Base-by-base conservation (phyloP, 2,888 invertebrate genomes). In the Plagodis pulveraria region DNA sequence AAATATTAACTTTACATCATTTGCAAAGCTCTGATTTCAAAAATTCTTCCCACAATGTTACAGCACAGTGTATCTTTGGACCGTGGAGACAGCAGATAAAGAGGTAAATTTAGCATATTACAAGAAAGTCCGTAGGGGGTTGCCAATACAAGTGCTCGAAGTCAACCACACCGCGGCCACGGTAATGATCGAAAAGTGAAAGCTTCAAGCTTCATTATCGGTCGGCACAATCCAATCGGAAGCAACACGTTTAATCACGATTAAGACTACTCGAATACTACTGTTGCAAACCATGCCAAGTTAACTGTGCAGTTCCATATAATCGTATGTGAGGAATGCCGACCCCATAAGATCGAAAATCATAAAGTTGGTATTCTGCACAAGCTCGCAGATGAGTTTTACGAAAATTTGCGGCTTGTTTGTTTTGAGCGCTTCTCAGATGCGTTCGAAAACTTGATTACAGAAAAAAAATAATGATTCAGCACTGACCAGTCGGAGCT, bases 181-280 rank as follows among this genome's bases (percentile, higher is more conserved):
- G 66, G 74, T 83, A 89, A 89, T 88, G 85, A 86, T 84, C 80
- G 76, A 83, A 84, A 86, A 90, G 87, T 86, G 88, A 91, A 91
- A 90, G 87, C 81, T 72, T 69, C 76, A 73, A 70, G 77, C 52
- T 76, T 83, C 83, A 87, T 88, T 89, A 88, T 87, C 84, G 76
- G 75, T 71, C 70, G 73, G 68, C 74, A 73, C 80, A 73, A 80
- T 71, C 70, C 74, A 81, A 85, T 86, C 82, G 78, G 86, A 79
- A 88, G 87, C 78, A 74, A 77, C 80, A 69, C 76, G 77, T 79
- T 86, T 82, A 82, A 87, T 84, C 83, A 83, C 77, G 81, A 84
- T 85, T 83, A 83, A 80, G 76, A 77, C 76, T 71, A 77, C 80
- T 76, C 66, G 67, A 73, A 56, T 50, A 56, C 42, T 38, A 72